phyloP scores from a whole-genome alignment of 2,113 vertebrate genomes.

The Corvus hawaiiensis region DNA sequence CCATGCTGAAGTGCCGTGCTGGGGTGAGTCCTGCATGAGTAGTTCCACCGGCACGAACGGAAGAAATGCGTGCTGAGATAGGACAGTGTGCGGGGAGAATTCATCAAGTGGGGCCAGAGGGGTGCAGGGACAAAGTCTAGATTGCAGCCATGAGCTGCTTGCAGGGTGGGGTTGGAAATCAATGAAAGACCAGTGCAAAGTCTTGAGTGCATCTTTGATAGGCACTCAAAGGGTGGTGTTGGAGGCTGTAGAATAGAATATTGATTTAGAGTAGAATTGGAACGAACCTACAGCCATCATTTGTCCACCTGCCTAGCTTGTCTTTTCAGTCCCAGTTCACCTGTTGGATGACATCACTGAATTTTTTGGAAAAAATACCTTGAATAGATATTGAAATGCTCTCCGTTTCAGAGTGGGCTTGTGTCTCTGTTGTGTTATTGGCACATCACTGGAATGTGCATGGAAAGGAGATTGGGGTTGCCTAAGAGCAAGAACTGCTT shows the following conservation, averaged over 20 bases:
- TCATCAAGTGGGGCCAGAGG: neutral
- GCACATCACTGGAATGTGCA: neutral
- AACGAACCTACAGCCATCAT: rapidly evolving
- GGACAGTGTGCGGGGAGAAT: neutral
- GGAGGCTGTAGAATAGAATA: neutral
- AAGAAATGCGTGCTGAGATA: neutral
- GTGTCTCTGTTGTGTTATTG: neutral
- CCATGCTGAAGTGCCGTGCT: neutral
- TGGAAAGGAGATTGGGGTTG: neutral
- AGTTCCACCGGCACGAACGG: rapidly evolving
- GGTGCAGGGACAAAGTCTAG: neutral
- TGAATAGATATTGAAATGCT: neutral
- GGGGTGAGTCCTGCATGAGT: neutral
- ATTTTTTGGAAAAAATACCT: neutral
- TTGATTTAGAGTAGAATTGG: neutral
- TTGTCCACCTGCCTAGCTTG: neutral
- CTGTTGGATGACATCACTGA: neutral
- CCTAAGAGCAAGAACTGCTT: neutral
- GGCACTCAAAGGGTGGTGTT: neutral
- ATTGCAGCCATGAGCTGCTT: neutral
- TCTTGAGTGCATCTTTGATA: conserved; percentile 11
- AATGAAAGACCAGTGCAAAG: neutral
- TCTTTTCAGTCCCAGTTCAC: neutral
- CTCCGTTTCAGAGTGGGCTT: neutral
- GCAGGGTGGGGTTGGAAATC: neutral